Percentiles rank a stretch among this genome's conserved stretches.
These are phyloP conservation scores for Andrena marginata DNA, from an alignment of 2,888 invertebrate species.

Conservation along the genomic window DNA sequence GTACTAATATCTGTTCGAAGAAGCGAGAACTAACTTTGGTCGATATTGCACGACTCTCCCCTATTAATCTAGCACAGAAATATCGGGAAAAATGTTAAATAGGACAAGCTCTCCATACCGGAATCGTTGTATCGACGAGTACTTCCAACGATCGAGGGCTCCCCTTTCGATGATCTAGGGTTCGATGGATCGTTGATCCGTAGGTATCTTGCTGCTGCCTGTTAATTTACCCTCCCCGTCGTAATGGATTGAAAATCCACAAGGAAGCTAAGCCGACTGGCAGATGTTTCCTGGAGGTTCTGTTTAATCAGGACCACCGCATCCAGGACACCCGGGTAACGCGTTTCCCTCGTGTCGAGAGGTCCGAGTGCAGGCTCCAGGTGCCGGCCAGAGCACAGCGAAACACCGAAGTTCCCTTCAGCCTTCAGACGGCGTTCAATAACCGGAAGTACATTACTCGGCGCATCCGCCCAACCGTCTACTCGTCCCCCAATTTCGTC, in stretches of 20 bases:
- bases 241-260: constrained; percentile 37
- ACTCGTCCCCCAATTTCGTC: constrained; percentile 81
- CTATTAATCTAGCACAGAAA: too few species aligned
- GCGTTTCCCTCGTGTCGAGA: constrained; percentile 53
- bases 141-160: not conserved
- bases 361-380: constrained; percentile 65
- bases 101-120: not conserved
- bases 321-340: constrained; percentile 41
- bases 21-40: too few species aligned
- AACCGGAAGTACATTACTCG: constrained; percentile 84
- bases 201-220: not conserved
- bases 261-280: constrained; percentile 76
- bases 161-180: not conserved
- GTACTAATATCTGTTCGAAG: too few species aligned
- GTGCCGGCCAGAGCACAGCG: constrained; percentile 66
- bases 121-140: not conserved
- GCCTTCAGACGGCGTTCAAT: constrained; percentile 81
- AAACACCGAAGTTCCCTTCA: constrained; percentile 70
- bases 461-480: constrained; percentile 84
- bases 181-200: not conserved
- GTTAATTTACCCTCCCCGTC: not conserved
- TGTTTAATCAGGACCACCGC: constrained; percentile 74
- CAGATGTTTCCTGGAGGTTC: constrained; percentile 77
- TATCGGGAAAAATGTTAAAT: too few species aligned
- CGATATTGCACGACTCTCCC: too few species aligned